Conservation (phyloP, 1,140 invertebrate genomes). For the Polypedilum pembai region DNA sequence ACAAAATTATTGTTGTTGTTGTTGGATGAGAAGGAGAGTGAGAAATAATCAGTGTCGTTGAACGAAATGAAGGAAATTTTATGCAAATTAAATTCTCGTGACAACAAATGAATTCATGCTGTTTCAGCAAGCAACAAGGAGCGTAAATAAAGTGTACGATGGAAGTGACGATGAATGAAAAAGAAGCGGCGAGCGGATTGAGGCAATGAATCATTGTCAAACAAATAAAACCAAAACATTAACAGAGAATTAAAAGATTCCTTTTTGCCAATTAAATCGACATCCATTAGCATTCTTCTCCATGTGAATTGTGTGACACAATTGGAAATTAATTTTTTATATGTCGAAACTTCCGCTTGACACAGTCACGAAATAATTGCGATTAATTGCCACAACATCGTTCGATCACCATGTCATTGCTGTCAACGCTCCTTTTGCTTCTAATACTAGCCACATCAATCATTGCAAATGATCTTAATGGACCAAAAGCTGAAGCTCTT, state of each 20-base stretch:
- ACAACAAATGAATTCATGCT: conserved; percentile 11
- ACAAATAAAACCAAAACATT: not conserved
- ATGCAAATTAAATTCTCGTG: not conserved
- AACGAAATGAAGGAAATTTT: not conserved
- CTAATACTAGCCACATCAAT: not conserved
- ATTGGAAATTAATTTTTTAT: conserved; percentile 20
- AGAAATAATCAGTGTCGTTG: not conserved
- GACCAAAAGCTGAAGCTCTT: conserved; percentile 2
- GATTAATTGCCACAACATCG: not conserved
- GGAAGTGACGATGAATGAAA: not conserved
- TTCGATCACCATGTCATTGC: not conserved
- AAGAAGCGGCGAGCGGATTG: conserved; percentile 2
- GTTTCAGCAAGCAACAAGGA: not conserved
- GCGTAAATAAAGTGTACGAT: not conserved
- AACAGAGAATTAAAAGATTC: not conserved
- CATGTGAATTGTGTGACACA: not conserved
- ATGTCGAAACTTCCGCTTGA: not conserved
- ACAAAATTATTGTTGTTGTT: not conserved
- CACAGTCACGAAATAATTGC: not conserved
- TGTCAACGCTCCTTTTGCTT: not conserved
- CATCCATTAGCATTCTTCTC: not conserved
- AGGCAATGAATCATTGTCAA: conserved; percentile 2
- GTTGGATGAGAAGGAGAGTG: not conserved
- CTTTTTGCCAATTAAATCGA: not conserved
- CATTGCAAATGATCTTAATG: not conserved